A percentile compares a stretch with the other conserved stretches of the same genome.
Evolutionary conservation across 2,797 vertebrate species (phyloP).

Genomic region (Coregonus suidteri): DNA sequence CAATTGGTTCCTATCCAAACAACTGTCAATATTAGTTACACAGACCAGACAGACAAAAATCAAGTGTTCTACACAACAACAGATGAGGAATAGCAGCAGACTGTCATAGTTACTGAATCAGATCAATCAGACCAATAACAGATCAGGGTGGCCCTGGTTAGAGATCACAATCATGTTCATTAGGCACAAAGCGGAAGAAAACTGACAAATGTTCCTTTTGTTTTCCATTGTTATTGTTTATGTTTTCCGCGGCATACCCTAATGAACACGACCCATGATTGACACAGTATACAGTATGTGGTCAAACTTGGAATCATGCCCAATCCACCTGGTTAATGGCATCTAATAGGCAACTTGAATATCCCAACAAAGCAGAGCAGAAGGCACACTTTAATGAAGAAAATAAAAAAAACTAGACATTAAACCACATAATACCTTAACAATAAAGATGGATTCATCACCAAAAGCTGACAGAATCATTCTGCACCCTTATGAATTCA

Average conservation of each 20-base stretch:
- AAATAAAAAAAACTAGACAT: conserved; percentile 24
- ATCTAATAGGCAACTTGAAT: conserved; percentile 20
- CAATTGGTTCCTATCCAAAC: too few species aligned
- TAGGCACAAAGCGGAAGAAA: background rate
- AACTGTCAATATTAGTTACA: background rate
- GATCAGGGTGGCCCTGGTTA: conserved; percentile 13
- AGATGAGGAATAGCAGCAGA: background rate
- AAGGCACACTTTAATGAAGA: conserved; percentile 61
- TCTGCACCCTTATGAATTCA: conserved; percentile 42
- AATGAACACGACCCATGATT: background rate
- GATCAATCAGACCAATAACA: conserved; percentile 17
- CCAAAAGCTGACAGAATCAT: conserved; percentile 41
- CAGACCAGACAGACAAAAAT: background rate
- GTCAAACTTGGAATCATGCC: background rate
- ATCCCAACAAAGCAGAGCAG: conserved; percentile 20
- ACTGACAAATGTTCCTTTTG: background rate
- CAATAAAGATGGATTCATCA: conserved; percentile 13
- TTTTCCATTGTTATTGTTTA: background rate
- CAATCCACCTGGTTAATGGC: conserved; percentile 12
- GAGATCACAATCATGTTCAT: conserved; percentile 42
- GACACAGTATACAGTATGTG: background rate
- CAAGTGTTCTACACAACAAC: background rate
- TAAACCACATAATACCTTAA: conserved; percentile 13
- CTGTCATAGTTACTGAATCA: background rate
- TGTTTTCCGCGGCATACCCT: background rate